Evolutionary conservation across 2,797 vertebrate species (phyloP), one percentile per base, ranked within the genome.

Genomic region (Calcarius lapponicus): DNA sequence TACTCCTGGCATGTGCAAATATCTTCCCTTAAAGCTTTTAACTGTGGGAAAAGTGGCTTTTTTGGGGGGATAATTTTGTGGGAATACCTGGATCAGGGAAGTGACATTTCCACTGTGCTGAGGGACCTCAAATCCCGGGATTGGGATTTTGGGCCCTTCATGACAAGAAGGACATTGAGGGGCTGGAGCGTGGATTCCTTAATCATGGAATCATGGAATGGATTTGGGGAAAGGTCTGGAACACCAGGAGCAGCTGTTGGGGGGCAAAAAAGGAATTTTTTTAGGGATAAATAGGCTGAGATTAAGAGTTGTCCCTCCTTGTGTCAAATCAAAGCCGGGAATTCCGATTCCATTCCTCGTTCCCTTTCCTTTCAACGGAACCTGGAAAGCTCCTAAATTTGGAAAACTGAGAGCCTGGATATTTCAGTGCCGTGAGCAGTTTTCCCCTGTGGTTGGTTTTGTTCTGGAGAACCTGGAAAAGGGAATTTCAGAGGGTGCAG

Each of bases 371-470:
- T 61, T 20, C 5, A 8, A 0, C 0, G 5, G n/a, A 28, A 13
- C 12, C 0, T 1, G 40, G 67, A 5, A 24, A 56, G 4, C 34
- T 13, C 50, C 58, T 4, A 9, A 31, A 19, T 32, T 25, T 31
- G 47, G 34, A n/a, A 38, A 45, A 4, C 19, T 1, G 10, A 11
- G 13, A 43, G 38, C 45, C 32, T 8, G 26, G 62, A 1, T 53
- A 4, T 60, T 76, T 45, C 4, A 6, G 26, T 28, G 45, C 43
- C 2, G 0, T 2, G 36, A 26, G 6, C 3, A 1, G 8, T 31
- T 45, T 50, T 31, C 17, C 13, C 53, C 53, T 15, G 24, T 0
- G 2, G 34, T 34, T 8, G 43, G 14, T 36, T 86, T 69, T 15
- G 5, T n/a, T 17, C 47, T 2, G 0, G 56, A 54, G 24, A 25